Evolutionary conservation across 2,113 vertebrate species (phyloP), one percentile per base, ranked within the genome.

Genomic region (Saimiri boliviensis): DNA sequence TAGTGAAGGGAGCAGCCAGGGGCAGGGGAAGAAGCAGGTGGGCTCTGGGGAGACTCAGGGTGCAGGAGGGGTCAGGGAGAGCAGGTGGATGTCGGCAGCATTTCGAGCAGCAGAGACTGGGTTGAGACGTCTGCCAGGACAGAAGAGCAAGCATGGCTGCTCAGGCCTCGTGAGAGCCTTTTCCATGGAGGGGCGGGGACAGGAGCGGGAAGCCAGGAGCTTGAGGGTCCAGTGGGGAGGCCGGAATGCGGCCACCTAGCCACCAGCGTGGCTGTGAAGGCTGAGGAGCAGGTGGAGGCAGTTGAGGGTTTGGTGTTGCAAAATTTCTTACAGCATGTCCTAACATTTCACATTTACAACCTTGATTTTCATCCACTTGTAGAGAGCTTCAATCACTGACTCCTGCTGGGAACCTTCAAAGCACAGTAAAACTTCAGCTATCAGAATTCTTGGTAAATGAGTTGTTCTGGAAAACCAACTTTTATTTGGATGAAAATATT

Each of bases 401-500:
- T 45, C 56, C 94, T 74, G 27, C 71, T 49, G 84, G 56, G 73
- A 54, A 58, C 32, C 80, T 58, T 60, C 63, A 45, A 58, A 92
- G n/a, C 25, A 54, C 37, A 73, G 58, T 71, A 20, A 58, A 80
- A 84, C 19, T 68, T 66, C 73, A 58, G 77, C 27, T 40, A 20
- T 17, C n/a, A 80, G 68, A 87, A 56, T 92, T 30, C 88, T 74
- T 52, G 40, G 70, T 21, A 14, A 92, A 52, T 7, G n/a, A 68
- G 45, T 54, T 47, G 25, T 68, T 74, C 30, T 49, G 35, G 58
- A 87, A 97, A 94, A 89, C 25, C 8, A 83, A 82, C 71, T 27
- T 89, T 81, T 91, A 60, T 71, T 79, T 89, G 68, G 37, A 82
- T 89, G 52, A 89, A 91, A 83, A 87, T 42, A 94, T 42, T 83